Evolutionary conservation across 1,140 invertebrate species (phyloP), one percentile per base, ranked within the genome.

Genomic region (Bombus fervidus): DNA sequence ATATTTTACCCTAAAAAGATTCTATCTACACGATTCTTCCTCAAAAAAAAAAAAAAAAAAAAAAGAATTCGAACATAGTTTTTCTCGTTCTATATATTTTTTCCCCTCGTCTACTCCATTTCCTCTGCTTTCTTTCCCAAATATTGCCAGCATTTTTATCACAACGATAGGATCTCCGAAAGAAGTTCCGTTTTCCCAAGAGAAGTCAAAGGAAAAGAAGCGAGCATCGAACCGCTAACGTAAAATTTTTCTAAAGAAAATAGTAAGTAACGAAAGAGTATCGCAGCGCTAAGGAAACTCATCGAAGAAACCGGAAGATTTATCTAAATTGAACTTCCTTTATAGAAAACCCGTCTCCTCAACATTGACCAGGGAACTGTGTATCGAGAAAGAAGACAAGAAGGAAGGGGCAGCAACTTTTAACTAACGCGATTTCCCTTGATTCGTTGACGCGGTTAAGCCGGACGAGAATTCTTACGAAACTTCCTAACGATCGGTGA

Each of bases 371-470:
- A 25, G 22, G 22, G 28, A 43, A 25, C 10, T 79, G 12, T 25
- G 53, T 39, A 78, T 78, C 34, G 41, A 62, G 15, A 37, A 8
- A n/a, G 59, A 66, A 25, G n/a, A 53, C 75, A 34, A 77, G 53
- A 57, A n/a, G 22, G 12, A 37, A 15, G 31, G 31, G 28, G 3
- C 18, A 18, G 39, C 39, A 53, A 79, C 39, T 79, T 66, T 79
- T 68, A 80, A 79, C 39, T 79, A 79, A 80, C 43, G 13, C 78
- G 34, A 80, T 80, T 80, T 69, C 25, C 75, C n/a, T 64, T 64
- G 75, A 78, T 78, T 64, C 37, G 75, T 69, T 41, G 64, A 80
- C 41, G 64, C 80, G 69, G 68, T 81, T 73, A 81, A 73, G 53
- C 69, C 43, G 39, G 68, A 72, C 68, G 31, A 28, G 41, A 66